Base-by-base conservation (phyloP, 2,888 invertebrate species). In the Cheilosia impressa region DNA sequence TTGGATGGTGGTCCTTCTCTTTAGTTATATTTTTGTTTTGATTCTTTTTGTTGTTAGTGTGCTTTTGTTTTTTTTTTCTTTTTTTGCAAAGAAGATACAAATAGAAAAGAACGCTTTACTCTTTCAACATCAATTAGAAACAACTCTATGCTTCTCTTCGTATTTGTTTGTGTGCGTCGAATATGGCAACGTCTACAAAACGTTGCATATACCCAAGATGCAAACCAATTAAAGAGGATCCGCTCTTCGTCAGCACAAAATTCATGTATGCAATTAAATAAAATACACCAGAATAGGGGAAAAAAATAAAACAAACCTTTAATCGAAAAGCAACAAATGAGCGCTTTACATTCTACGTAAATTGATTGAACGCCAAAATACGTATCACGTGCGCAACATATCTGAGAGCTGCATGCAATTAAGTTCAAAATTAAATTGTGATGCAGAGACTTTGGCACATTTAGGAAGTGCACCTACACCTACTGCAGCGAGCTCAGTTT, bases 21-120 rank as follows among this genome's bases (percentile, higher is more conserved):
- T 76, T 38, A 65, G 65, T 76, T 82, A 60, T 69, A 80, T 80
- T 65, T 84, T 80, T 84, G 80, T 84, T 84, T 84, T 84, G 80
- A 76, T 80, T 84, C 75, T 53, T 38, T 31, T 13, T 31, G 41
- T 55, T 10, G 45, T 63, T 45, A 19, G 41, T 27, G 9, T 55
- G 62, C 55, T 58, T 15, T 58, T 27, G n/a, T n/a, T 24, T 27
- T 19, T n/a, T 69, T 58, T 15, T 58, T 27, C 10, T n/a, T 24
- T 27, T 19, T n/a, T 69, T 63, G 47, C 38, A 65, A 81, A 17
- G 31, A 60, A 80, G 15, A 66, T 58, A 53, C 58, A 69, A 62
- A 68, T 47, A 45, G 38, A 57, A 31, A 52, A 53, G 55, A 69
- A 65, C 38, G 58, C n/a, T 38, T 43, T 71, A 80, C 84, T 60